A percentile compares a stretch with the other conserved stretches of the same genome.
phyloP scores from a whole-genome alignment of 2,888 invertebrate genomes.

The Nomada ferruginata region DNA sequence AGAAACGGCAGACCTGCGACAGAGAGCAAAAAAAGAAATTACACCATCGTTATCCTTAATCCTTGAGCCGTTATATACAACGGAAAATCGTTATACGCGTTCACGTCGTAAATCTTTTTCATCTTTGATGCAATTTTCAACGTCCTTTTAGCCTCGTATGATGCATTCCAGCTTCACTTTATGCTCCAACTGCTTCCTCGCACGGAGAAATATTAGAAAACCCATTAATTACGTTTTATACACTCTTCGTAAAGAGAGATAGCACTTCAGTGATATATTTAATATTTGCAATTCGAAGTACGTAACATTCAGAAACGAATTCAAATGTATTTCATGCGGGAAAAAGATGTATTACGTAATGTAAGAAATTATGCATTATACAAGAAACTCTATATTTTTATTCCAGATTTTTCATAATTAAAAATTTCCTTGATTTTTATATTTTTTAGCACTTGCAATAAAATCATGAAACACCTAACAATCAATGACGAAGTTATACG shows the following conservation, averaged over 20 bases:
- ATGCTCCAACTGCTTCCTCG: neutral
- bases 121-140: slow-evolving; percentile 25
- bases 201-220: neutral
- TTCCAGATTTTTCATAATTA: neutral
- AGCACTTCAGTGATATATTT: neutral
- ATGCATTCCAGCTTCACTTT: neutral
- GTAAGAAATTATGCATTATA: neutral
- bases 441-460: too few relatives aligned
- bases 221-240: slow-evolving; percentile 3
- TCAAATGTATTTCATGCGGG: too few relatives aligned
- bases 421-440: neutral
- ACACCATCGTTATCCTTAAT: slow-evolving; percentile 27
- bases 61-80: slow-evolving; percentile 12
- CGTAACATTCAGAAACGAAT: neutral
- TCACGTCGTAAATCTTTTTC: slow-evolving; percentile 13
- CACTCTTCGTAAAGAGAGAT: neutral
- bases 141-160: neutral
- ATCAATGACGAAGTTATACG: neutral
- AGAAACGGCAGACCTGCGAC: slow-evolving; percentile 2
- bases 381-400: neutral
- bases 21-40: neutral
- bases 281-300: neutral
- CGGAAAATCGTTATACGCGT: slow-evolving; percentile 23
- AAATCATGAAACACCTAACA: neutral
- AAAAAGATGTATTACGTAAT: neutral